Evolutionary conservation across 2,113 vertebrate genomes (phyloP).

Genomic region (Ancistrus triradiatus): DNA sequence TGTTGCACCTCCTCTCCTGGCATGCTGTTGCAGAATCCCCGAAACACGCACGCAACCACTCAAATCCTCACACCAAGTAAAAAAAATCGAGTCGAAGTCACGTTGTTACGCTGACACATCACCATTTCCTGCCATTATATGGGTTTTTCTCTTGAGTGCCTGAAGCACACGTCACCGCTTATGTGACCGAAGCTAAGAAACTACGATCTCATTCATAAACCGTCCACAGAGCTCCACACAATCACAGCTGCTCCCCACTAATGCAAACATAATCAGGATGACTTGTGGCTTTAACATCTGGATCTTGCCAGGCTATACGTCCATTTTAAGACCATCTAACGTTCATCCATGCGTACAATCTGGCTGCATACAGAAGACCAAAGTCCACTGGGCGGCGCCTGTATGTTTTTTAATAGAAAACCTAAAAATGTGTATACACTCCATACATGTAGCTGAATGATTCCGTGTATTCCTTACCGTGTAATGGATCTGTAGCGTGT

Average conservation of each 20-base stretch:
- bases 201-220: slow-evolving; percentile 20
- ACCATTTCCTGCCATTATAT: slow-evolving; percentile 9
- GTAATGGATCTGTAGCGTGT: slow-evolving; percentile 88
- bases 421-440: not conserved
- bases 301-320: not conserved
- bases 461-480: slow-evolving; percentile 69
- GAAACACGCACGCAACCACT: not conserved
- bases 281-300: slow-evolving; percentile 6
- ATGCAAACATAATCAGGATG: not conserved
- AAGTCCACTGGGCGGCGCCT: slow-evolving; percentile 21
- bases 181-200: not conserved
- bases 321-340: not conserved
- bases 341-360: not conserved
- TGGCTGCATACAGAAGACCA: not conserved
- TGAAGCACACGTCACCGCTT: slow-evolving; percentile 25
- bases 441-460: not conserved
- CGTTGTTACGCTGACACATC: slow-evolving; percentile 32
- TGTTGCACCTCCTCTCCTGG: slow-evolving; percentile 67
- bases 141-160: not conserved
- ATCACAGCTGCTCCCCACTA: not conserved
- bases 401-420: not conserved
- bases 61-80: not conserved
- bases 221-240: not conserved
- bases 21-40: slow-evolving; percentile 14
- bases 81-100: slow-evolving; percentile 7